Evolutionary conservation across 2,888 invertebrate genomes (phyloP).

Genomic region (Aphrophora alni): DNA sequence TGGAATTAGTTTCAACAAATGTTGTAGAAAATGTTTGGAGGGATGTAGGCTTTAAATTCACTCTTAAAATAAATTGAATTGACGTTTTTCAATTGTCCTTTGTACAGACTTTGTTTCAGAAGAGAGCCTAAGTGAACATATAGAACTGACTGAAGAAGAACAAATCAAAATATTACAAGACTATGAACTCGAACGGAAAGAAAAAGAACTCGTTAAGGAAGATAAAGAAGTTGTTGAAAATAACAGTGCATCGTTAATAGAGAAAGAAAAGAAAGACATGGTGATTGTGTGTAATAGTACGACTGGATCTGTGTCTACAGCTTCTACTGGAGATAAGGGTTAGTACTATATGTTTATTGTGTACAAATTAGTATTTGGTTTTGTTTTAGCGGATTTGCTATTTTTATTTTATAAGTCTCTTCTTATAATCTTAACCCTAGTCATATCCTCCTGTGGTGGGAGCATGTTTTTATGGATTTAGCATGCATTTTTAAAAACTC

Average conservation of each 20-base stretch:
- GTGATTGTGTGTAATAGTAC: slow-evolving; percentile 44
- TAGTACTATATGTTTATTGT: not conserved
- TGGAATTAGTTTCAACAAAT: no score
- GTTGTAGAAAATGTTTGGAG: no score
- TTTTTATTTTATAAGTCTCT: no score
- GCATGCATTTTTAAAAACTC: no score
- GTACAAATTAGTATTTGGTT: no score
- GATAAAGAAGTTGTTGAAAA: slow-evolving; percentile 24
- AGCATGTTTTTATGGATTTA: no score
- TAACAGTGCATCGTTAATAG: slow-evolving; percentile 33
- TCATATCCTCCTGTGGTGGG: no score
- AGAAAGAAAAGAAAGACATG: slow-evolving; percentile 44
- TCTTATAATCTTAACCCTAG: no score
- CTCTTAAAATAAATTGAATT: no score
- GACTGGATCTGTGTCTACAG: slow-evolving; percentile 42
- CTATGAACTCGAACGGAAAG: slow-evolving; percentile 70
- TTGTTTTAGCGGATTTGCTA: no score
- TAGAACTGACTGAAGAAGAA: slow-evolving; percentile 74
- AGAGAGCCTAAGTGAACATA: slow-evolving; percentile 70
- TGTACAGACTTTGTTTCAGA: slow-evolving; percentile 49
- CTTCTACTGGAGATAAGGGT: slow-evolving; percentile 41
- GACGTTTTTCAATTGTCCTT: not conserved
- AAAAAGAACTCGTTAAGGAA: slow-evolving; percentile 31
- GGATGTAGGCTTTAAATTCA: no score
- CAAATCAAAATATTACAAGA: slow-evolving; percentile 71